Evolutionary conservation across 2,888 invertebrate genomes (phyloP), one percentile per base, ranked within the genome.

Genomic region (Monoplex corrugatus): DNA sequence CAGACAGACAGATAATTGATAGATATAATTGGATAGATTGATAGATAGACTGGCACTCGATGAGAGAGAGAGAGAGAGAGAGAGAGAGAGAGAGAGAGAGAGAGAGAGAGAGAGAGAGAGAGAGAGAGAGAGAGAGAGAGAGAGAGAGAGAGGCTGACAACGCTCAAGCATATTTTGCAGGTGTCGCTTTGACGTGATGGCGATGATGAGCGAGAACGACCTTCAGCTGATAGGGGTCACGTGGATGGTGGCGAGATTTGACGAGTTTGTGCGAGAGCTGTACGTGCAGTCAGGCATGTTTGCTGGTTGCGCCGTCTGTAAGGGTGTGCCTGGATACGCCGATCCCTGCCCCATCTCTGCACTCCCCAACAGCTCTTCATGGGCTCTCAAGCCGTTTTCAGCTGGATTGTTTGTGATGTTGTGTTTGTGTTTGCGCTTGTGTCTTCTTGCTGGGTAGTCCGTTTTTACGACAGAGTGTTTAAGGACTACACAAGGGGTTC

Each of bases 251-350:
- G 83, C 91, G 40, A 75, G 78, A 45, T 89, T 89, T 57, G 93
- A 93, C 88, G 92, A 92, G 32, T 93, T 90, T 75, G 91, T 90
- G 44, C 90, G 92, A n/a, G 87, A 91, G 16, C 80, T 90, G 32
- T 91, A 91, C 90, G 85, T 91, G 19, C 84, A 86, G 38, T 89
- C 87, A 32, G 91, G 91, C 0, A 5, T 88, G 68, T 63, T 28
- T 35, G 88, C 89, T 10, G 86, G 89, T 6, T 90, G 90, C 23
- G 90, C 89, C 1, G 89, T 90, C 63, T 92, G 92, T 68, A 78
- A 89, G 19, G 90, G 88, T 0, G 89, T 90, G 40, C 89, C 89
- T 23, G 89, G 91, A 38, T 92, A 89, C 86, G 86, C 86, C 43
- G 86, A 86, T 32, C 92, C 92, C 0, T 92, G 92, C 86, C 89